Conservation (phyloP, 30 jellyfish, hydroid and myxozoan genomes). For the Cassiopea xamachana region DNA sequence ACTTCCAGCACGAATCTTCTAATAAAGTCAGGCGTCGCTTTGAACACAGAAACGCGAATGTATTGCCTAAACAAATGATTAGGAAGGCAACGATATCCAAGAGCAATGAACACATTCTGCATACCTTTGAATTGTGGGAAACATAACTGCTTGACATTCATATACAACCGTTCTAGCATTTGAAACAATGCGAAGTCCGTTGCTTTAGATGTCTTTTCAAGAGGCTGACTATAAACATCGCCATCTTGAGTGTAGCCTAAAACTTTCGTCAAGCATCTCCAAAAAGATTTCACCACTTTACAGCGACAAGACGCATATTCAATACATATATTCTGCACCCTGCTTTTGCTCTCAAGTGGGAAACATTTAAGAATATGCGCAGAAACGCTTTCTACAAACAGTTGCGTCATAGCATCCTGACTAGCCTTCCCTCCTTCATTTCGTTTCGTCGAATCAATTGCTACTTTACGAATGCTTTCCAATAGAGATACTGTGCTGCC, state of each 20-base stretch:
- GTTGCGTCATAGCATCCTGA: conserved; percentile 30
- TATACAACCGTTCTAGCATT: conserved; percentile 74
- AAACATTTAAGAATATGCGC: conserved; percentile 62
- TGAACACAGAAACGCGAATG: conserved; percentile 70
- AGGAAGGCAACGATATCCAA: conserved; percentile 84
- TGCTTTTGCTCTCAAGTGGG: conserved; percentile 76
- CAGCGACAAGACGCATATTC: conserved; percentile 80
- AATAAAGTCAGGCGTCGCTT: conserved; percentile 60
- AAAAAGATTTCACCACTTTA: conserved; percentile 64
- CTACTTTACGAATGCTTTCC: conserved; percentile 1
- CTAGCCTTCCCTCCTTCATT: conserved; percentile 4
- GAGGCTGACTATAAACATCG: conserved; percentile 45
- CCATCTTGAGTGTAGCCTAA: conserved; percentile 58
- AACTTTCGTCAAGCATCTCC: conserved; percentile 81
- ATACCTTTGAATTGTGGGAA: conserved; percentile 68
- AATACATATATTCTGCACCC: conserved; percentile 58
- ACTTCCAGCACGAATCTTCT: conserved; percentile 62
- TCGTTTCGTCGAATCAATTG: background rate
- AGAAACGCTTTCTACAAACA: conserved; percentile 39
- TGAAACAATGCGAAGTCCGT: conserved; percentile 80
- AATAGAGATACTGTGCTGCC: background rate
- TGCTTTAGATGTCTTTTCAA: conserved; percentile 27
- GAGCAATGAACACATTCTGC: conserved; percentile 53
- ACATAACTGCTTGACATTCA: conserved; percentile 58
- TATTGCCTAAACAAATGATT: conserved; percentile 73